Evolutionary conservation across 2,113 vertebrate genomes (phyloP).

Genomic region (Vulpes vulpes): DNA sequence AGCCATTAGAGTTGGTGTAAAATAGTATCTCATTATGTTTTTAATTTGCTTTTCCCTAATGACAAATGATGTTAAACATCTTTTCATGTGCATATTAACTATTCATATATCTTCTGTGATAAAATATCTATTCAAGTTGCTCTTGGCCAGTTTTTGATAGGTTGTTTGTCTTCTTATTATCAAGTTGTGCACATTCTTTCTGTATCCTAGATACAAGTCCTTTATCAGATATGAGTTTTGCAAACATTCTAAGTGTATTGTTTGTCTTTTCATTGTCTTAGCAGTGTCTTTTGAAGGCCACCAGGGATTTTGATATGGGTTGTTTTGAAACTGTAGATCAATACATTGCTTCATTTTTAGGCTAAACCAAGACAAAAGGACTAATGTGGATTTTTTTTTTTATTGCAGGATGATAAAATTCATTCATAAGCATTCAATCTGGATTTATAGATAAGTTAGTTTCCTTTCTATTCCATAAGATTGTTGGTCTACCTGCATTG

Average conservation of each 20-base stretch:
- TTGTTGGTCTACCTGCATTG: neutral
- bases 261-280: neutral
- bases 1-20: neutral
- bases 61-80: neutral
- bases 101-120: neutral
- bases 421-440: neutral
- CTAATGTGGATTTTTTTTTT: neutral
- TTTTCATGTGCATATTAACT: neutral
- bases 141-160: neutral
- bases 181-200: neutral
- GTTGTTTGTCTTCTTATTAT: neutral
- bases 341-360: neutral
- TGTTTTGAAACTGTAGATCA: neutral
- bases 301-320: neutral
- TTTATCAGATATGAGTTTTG: neutral
- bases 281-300: neutral
- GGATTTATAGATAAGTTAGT: neutral
- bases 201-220: neutral
- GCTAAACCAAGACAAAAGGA: neutral
- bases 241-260: neutral
- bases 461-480: neutral
- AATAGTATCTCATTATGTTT: neutral
- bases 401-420: neutral
- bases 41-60: slow-evolving; percentile 13
- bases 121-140: neutral